These are phyloP conservation scores for Bombus picipes DNA, from an alignment of 1,140 invertebrate genomes.

Conservation along the genomic window DNA sequence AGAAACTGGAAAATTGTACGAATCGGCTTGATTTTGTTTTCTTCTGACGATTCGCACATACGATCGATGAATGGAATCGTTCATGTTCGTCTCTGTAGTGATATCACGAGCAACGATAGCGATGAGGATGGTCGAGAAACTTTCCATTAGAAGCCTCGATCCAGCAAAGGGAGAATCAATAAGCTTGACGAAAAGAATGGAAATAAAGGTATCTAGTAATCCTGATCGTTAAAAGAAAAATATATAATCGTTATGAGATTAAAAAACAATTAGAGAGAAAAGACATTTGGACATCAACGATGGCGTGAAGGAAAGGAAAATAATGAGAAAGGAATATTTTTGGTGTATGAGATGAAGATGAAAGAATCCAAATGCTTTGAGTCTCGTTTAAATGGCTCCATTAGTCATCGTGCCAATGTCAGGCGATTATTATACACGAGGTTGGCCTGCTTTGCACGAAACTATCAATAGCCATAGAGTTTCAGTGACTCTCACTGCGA, in stretches of 20 bases:
- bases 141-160: slow-evolving; percentile 1
- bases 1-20: neutral
- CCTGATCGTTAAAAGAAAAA: too few species aligned
- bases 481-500: neutral
- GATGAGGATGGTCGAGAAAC: neutral
- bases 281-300: neutral
- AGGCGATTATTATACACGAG: slow-evolving; percentile 22
- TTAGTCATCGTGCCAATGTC: slow-evolving; percentile 25
- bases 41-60: neutral
- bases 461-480: slow-evolving; percentile 32
- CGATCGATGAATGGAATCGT: neutral
- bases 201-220: neutral
- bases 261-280: too few species aligned
- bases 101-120: slow-evolving; percentile 23
- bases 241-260: too few species aligned
- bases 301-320: neutral
- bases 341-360: neutral
- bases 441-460: neutral
- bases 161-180: neutral
- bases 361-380: too few species aligned
- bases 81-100: neutral
- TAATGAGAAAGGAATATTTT: too few species aligned
- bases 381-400: too few species aligned
- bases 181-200: neutral
- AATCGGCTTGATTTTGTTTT: too few species aligned